Evolutionary conservation across 92 coral and sea anemone genomes (phyloP), one percentile per base, ranked within the genome.

Genomic region (Zoanthus solanderi): DNA sequence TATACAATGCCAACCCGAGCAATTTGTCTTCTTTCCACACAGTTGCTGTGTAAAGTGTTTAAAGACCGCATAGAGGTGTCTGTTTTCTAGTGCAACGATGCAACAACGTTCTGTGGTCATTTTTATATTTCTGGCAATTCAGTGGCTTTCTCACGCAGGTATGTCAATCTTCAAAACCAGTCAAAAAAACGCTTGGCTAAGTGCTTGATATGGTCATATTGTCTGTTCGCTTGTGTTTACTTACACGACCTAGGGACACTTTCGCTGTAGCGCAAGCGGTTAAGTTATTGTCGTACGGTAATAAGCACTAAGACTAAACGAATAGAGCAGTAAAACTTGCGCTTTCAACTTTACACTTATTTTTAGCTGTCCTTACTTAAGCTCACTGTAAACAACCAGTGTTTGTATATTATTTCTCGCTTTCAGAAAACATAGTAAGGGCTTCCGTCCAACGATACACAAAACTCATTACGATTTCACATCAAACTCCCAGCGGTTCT

Each of bases 161-260:
- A 81, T 81, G 85, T 81, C 85, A 81, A 81, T 81, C 85, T 65
- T 46, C 85, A 81, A 17, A 77, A 81, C 85, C 53, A 46, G 75
- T 81, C 71, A 17, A 81, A 81, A 79, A 66, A 12, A 48, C 71
- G 72, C 72, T 16, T 14, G 60, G 85, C 75, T 90, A 87, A 72
- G 90, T 80, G 72, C 74, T 83, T 88, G 91, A 91, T 91, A 30
- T 73, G 72, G 83, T 91, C 94, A 73, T 88, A 84, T 91, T 91
- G 94, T 91, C 94, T 91, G 87, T 91, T 91, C 66, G 9, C 18
- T 12, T 15, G 47, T 91, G 94, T 91, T 91, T 91, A 91, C 91
- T 50, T 72, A 83, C 46, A 84, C 85, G 61, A 81, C 85, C 85
- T 65, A 37, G 61, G 76, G 46, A 54, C 75, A 73, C 85, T 23